These are phyloP conservation scores for Palloptera scutellata DNA, from an alignment of 2,888 invertebrate genomes.

Conservation along the genomic window DNA sequence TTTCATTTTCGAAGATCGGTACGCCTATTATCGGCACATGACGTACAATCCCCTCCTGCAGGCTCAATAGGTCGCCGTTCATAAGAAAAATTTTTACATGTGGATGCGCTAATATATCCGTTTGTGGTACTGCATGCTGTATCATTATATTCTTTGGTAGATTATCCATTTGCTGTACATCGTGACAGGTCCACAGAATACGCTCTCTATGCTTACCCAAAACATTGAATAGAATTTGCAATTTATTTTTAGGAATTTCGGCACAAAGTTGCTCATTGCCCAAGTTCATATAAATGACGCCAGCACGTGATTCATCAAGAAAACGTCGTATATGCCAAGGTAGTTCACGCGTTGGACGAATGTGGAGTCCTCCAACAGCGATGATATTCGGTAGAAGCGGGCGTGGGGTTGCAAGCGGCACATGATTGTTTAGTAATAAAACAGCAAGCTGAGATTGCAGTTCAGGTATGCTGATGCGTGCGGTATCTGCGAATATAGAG, in stretches of 20 bases:
- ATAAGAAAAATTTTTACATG: constrained; percentile 63
- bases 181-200: constrained; percentile 66
- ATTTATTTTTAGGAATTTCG: constrained; percentile 59
- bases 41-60: constrained; percentile 63
- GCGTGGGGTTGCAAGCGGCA: constrained; percentile 63
- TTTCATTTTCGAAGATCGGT: constrained; percentile 64
- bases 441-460: constrained; percentile 65
- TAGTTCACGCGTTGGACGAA: constrained; percentile 60
- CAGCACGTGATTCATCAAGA: constrained; percentile 62
- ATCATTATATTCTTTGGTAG: constrained; percentile 64
- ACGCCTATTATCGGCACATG: constrained; percentile 64
- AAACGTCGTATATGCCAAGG: constrained; percentile 63
- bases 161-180: constrained; percentile 55
- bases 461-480: constrained; percentile 52
- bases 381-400: constrained; percentile 65
- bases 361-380: constrained; percentile 68
- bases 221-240: constrained; percentile 56
- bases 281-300: constrained; percentile 65
- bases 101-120: constrained; percentile 65
- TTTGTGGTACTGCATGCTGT: constrained; percentile 66
- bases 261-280: constrained; percentile 64
- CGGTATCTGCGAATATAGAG: constrained; percentile 25
- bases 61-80: constrained; percentile 62
- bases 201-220: constrained; percentile 60
- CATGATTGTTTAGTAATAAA: constrained; percentile 66